Evolutionary conservation across 2,888 invertebrate species (phyloP).

Genomic region (Xylota segnis): DNA sequence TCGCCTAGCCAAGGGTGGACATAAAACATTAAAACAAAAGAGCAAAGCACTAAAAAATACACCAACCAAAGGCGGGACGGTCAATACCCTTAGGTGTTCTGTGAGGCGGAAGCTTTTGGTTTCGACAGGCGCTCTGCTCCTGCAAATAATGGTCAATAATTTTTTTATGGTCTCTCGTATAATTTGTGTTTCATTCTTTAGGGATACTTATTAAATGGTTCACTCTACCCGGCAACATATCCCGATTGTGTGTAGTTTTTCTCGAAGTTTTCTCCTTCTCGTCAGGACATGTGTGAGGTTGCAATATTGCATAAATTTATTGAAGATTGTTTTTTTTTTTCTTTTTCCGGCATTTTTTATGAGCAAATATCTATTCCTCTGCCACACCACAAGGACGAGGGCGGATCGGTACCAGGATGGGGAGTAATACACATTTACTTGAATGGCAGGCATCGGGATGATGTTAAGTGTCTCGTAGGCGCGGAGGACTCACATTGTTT

Average conservation of each 20-base stretch:
- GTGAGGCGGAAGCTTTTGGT: conserved; percentile 16
- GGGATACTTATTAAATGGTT: conserved; percentile 38
- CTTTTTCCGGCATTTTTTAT: conserved; percentile 28
- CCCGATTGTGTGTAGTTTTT: conserved; percentile 13
- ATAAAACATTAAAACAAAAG: conserved; percentile 59
- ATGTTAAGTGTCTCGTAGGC: conserved; percentile 25
- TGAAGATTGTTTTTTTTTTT: conserved; percentile 31
- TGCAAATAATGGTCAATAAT: conserved; percentile 64
- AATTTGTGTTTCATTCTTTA: conserved; percentile 46
- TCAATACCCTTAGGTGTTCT: conserved; percentile 39
- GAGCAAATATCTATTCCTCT: conserved; percentile 20
- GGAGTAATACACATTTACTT: conserved; percentile 12
- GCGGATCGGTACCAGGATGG: not conserved
- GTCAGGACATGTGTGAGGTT: conserved; percentile 10
- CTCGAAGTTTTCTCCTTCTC: not conserved
- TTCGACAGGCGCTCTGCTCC: conserved; percentile 31
- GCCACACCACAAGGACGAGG: conserved; percentile 10
- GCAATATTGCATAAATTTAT: conserved; percentile 57
- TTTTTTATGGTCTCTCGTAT: conserved; percentile 52
- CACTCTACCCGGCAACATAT: conserved; percentile 19
- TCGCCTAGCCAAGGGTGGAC: conserved; percentile 21
- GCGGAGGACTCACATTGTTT: conserved; percentile 4
- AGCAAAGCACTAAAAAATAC: conserved; percentile 44
- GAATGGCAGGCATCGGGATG: conserved; percentile 6
- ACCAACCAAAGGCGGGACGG: conserved; percentile 7